Evolutionary conservation across 2,797 vertebrate genomes (phyloP).

Genomic region (Pelobates cultripes): DNA sequence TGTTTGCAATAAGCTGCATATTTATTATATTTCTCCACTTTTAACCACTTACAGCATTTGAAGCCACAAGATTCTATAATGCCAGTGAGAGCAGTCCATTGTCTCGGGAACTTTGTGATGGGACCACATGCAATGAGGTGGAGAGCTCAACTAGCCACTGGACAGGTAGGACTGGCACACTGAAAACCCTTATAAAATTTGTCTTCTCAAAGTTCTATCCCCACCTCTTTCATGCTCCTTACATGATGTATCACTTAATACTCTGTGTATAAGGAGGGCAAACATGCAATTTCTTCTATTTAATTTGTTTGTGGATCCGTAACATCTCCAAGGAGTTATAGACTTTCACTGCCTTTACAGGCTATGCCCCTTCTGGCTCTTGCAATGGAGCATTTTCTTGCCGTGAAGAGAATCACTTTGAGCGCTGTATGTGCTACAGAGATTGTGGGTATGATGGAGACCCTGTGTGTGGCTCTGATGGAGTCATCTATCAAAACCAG

Average conservation of each 20-base stretch:
- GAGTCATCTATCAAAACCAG: conserved; percentile 82
- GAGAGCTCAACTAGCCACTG: conserved; percentile 87
- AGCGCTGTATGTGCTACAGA: conserved; percentile 87
- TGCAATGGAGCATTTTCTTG: conserved; percentile 83
- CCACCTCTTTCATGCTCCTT: neutral
- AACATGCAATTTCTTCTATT: neutral
- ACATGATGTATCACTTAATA: too few relatives aligned
- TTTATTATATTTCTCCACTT: neutral
- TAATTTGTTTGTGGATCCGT: neutral
- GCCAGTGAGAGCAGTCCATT: conserved; percentile 88
- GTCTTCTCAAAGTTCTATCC: neutral
- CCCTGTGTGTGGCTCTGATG: conserved; percentile 84
- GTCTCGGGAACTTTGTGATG: conserved; percentile 86
- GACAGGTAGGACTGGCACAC: conserved; percentile 73
- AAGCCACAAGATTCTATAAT: conserved; percentile 94
- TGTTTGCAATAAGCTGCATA: too few relatives aligned
- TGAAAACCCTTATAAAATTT: neutral
- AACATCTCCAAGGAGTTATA: neutral
- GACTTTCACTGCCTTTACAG: conserved; percentile 61
- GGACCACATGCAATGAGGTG: conserved; percentile 90
- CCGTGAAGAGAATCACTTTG: conserved; percentile 82
- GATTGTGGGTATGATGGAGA: conserved; percentile 86
- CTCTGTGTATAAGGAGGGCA: too few relatives aligned
- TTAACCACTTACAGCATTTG: conserved; percentile 75
- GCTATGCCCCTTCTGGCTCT: conserved; percentile 79